Percentiles rank a stretch among this genome's conserved stretches.
Conservation (phyloP, 2,113 vertebrate genomes). For the Zeus faber region DNA sequence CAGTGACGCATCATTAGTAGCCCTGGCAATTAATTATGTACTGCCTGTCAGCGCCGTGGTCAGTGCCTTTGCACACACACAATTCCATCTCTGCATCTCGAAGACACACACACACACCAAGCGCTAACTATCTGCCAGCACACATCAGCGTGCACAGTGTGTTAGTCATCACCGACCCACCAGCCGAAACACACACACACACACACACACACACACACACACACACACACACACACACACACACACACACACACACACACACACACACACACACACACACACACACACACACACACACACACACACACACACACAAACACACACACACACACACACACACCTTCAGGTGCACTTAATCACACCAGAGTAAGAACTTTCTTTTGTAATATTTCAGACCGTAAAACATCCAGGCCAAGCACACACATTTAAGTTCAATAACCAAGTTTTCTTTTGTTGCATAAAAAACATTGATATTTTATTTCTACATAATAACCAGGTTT, state of each 20-base stretch:
- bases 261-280: not conserved
- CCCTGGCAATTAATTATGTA: conserved; percentile 64
- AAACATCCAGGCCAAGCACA: too few relatives aligned
- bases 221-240: not conserved
- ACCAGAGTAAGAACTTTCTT: not conserved
- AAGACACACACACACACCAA: conserved; percentile 14
- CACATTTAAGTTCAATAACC: too few relatives aligned
- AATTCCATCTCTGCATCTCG: not conserved
- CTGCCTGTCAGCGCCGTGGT: conserved; percentile 57
- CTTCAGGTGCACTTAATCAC: not conserved
- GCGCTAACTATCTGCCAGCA: conserved; percentile 33
- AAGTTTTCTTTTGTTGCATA: too few relatives aligned
- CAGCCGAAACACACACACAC: conserved; percentile 18
- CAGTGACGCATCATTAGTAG: conserved; percentile 52
- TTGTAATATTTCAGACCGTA: too few relatives aligned
- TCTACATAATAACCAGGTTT: too few relatives aligned
- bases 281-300: not conserved
- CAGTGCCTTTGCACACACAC: conserved; percentile 17
- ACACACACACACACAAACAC: not conserved
- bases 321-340: conserved; percentile 1
- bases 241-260: not conserved
- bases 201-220: not conserved
- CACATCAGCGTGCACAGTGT: conserved; percentile 21
- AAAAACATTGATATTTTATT: too few relatives aligned
- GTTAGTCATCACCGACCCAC: conserved; percentile 42